phyloP scores from a whole-genome alignment of 2,113 vertebrate genomes.

The Gopherus evgoodei region DNA sequence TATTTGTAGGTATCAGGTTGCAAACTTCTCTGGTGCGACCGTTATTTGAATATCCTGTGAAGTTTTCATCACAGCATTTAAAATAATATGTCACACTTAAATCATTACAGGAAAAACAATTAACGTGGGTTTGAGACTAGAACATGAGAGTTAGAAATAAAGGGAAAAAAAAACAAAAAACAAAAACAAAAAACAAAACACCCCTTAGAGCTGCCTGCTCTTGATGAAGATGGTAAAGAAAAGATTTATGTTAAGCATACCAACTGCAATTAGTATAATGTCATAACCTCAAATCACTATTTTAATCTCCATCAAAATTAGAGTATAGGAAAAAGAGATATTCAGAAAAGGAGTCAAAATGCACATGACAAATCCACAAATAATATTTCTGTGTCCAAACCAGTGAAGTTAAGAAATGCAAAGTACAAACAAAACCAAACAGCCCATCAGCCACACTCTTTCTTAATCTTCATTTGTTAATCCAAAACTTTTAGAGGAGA shows the following conservation, averaged over 20 bases:
- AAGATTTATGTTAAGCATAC: conserved; percentile 14
- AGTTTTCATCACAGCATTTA: conserved; percentile 14
- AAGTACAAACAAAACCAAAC: neutral
- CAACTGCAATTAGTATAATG: conserved; percentile 20
- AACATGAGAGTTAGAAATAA: conserved; percentile 13
- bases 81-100: conserved; percentile 24
- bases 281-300: conserved; percentile 14
- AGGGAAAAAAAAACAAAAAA: conserved; percentile 18
- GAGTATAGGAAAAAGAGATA: neutral
- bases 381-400: conserved; percentile 19
- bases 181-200: neutral
- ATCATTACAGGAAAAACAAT: conserved; percentile 2
- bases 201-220: neutral
- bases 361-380: conserved; percentile 23
- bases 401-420: neutral
- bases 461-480: neutral
- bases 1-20: neutral
- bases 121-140: conserved; percentile 36
- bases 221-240: neutral
- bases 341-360: conserved; percentile 16
- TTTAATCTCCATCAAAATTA: conserved; percentile 49
- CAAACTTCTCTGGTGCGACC: conserved; percentile 32
- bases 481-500: neutral
- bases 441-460: neutral
- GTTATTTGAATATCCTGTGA: conserved; percentile 40